Evolutionary conservation across 2,797 vertebrate genomes (phyloP), one percentile per base, ranked within the genome.

Genomic region (Protosalanx chinensis): DNA sequence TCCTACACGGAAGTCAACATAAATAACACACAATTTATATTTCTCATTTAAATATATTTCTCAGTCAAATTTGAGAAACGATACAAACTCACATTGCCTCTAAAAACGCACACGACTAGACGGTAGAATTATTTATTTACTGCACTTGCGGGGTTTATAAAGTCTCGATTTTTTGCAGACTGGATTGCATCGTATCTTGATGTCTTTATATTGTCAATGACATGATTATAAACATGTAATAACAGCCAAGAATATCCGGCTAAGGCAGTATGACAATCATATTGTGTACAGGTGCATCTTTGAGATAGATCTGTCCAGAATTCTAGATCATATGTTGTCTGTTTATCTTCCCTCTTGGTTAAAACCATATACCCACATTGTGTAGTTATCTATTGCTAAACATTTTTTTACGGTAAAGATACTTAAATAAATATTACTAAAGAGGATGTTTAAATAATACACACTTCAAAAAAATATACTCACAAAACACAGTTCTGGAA

Each of bases 121-220:
- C 75, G 18, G 82, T 56, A 78, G 65, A 63, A 70, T 81, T 78
- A 75, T 91, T 88, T 85, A 90, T 87, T 87, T 68, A 79, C 73
- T 83, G 76, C 88, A 76, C 58, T 23, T 23, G 23, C 10, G 58
- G 27, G 20, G 75, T 85, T 75, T 69, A 72, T 84, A 67, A 73
- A 87, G 63, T 88, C 53, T 76, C 74, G 75, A 78, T 86, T 84
- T 88, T 90, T 87, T 82, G 60, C 79, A 84, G 74, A 87, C 81
- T 56, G 49, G 5, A 67, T 27, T 16, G 3, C 46, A 53, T 12
- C 41, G 51, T 23, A 20, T 65, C 20, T 67, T 53, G 3, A 53
- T 23, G 12, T 65, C 20, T 67, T 53, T 1, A 53, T 16, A 56
- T 53, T 18, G 23, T 41, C 27, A 32, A 53, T 51, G 23, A 51